phyloP scores from a whole-genome alignment of 2,888 invertebrate genomes.

The Drosophila dives region DNA sequence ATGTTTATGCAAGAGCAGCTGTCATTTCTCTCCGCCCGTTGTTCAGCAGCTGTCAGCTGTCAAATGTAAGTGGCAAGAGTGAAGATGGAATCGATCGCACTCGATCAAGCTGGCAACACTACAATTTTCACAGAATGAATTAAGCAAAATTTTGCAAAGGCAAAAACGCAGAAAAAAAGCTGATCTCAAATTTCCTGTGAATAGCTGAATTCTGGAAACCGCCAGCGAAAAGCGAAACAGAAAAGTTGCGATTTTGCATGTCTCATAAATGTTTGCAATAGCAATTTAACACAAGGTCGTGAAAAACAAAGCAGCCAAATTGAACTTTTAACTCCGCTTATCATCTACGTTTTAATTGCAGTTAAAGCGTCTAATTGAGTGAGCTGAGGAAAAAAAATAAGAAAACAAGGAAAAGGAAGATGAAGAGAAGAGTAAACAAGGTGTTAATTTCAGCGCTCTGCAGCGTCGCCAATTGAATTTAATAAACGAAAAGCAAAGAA shows the following conservation, averaged over 20 bases:
- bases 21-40: slow-evolving; percentile 22
- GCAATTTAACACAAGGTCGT: slow-evolving; percentile 70
- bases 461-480: slow-evolving; percentile 64
- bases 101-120: slow-evolving; percentile 49
- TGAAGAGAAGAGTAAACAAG: slow-evolving; percentile 63
- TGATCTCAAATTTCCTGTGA: slow-evolving; percentile 64
- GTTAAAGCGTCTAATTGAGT: slow-evolving; percentile 62
- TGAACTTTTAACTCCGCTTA: slow-evolving; percentile 49
- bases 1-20: slow-evolving; percentile 50
- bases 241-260: slow-evolving; percentile 32
- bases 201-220: slow-evolving; percentile 37
- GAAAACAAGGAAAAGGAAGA: slow-evolving; percentile 15
- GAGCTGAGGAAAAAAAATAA: slow-evolving; percentile 36
- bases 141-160: slow-evolving; percentile 9
- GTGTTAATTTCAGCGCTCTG: slow-evolving; percentile 67
- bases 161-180: slow-evolving; percentile 35
- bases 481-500: slow-evolving; percentile 33
- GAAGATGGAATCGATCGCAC: slow-evolving; percentile 52
- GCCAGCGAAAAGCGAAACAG: slow-evolving; percentile 13
- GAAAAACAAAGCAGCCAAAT: slow-evolving; percentile 56
- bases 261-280: slow-evolving; percentile 42
- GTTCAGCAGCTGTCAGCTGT: slow-evolving; percentile 59
- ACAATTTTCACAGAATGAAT: slow-evolving; percentile 18
- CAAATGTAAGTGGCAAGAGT: slow-evolving; percentile 37
- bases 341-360: slow-evolving; percentile 47